Evolutionary conservation across 1,140 invertebrate genomes (phyloP).

Genomic region (Branchinecta lynchi): DNA sequence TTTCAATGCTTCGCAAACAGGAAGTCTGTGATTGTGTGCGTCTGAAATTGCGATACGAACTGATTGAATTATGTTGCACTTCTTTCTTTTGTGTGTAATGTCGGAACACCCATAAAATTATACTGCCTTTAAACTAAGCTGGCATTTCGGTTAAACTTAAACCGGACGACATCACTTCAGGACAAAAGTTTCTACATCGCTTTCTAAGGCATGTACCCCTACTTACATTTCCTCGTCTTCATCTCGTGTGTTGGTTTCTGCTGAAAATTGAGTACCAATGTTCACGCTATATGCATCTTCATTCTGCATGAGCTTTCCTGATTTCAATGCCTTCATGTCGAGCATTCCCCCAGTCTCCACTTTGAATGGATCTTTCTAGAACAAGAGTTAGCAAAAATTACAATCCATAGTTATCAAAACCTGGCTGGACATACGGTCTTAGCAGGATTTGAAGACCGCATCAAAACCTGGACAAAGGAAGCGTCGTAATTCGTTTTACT

Average conservation of each 20-base stretch:
- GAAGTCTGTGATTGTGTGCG: too few species aligned
- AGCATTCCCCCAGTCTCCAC: constrained; percentile 74
- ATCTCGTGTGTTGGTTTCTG: constrained; percentile 92
- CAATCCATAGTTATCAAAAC: neutral
- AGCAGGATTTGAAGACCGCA: too few species aligned
- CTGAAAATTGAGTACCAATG: constrained; percentile 92
- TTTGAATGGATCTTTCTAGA: constrained; percentile 41
- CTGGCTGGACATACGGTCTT: too few species aligned
- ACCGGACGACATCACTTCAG: neutral
- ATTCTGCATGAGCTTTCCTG: constrained; percentile 48
- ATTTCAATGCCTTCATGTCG: constrained; percentile 72
- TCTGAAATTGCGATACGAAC: too few species aligned
- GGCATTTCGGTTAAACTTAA: neutral
- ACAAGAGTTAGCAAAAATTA: neutral
- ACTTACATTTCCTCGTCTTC: constrained; percentile 92
- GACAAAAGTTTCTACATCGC: neutral
- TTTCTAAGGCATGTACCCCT: constrained; percentile 12
- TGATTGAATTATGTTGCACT: too few species aligned
- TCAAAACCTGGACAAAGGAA: too few species aligned
- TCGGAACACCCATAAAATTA: too few species aligned
- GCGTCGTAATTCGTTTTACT: too few species aligned
- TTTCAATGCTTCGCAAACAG: constrained; percentile 13
- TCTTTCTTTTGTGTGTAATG: too few species aligned
- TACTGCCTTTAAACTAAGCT: too few species aligned
- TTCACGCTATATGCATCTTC: constrained; percentile 76